Evolutionary conservation across 2,888 invertebrate species (phyloP), one percentile per base, ranked within the genome.

Genomic region (Helleia helle): DNA sequence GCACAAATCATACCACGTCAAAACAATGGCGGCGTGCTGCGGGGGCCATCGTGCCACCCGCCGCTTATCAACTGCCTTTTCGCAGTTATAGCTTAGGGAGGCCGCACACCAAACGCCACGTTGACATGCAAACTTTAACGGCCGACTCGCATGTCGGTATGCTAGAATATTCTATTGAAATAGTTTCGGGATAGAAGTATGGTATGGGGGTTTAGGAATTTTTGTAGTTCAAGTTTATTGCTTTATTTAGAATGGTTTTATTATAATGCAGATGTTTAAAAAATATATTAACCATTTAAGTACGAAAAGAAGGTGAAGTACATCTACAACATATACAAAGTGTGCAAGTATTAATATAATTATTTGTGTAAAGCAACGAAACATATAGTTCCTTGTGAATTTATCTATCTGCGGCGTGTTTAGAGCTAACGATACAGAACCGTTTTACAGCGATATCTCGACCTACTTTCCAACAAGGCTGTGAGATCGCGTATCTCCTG

Each of bases 1-100:
- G 73, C 76, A 72, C 74, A 77, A 77, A 77, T 79, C 79, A 75
- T 61, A 66, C 60, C 62, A 70, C 70, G 76, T 75, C 74, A 71
- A 70, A 72, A 69, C 73, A 71, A 71, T 72, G 68, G 66, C 44
- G 62, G 55, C 52, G 60, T 60, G 69, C 71, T 75, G 73, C 71
- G 69, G 73, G 70, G 72, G 74, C 71, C 69, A 69, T 72, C 71
- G 72, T 75, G 58, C 66, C 62, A 62, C 63, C 68, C 69, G 65
- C 57, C 64, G 69, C 59, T 67, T 67, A 66, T 64, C 63, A 58
- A 62, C 47, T 38, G 36, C 37, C 36, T n/a, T n/a, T n/a, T n/a
- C n/a, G n/a, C n/a, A n/a, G n/a, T n/a, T 43, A 45, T 46, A 31
- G 38, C 30, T 39, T 45, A 44, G 44, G 43, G 44, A 47, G 42